These are phyloP conservation scores for Axinella damicornis DNA, from an alignment of 37 sponge, comb jelly and placozoan species.

Conservation along the genomic window DNA sequence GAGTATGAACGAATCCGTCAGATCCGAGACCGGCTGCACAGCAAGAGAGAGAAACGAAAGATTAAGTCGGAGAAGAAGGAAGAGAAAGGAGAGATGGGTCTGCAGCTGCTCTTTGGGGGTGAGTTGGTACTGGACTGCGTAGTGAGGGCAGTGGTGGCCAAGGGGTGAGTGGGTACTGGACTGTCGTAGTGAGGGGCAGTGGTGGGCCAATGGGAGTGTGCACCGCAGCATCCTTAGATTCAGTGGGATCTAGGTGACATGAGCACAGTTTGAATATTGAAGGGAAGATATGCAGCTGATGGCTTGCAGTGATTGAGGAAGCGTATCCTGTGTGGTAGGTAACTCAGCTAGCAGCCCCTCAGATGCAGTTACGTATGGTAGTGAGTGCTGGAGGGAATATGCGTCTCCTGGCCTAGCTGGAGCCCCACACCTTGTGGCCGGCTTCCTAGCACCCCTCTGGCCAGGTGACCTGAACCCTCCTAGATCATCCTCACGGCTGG, in stretches of 20 bases:
- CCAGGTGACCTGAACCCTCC: constrained; percentile 76
- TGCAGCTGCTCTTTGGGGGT: constrained; percentile 75
- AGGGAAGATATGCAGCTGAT: too few species aligned
- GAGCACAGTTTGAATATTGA: too few species aligned
- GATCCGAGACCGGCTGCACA: constrained; percentile 4
- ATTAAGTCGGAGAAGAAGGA: constrained; percentile 32
- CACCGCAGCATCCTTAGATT: too few species aligned
- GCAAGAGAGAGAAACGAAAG: constrained; percentile 1
- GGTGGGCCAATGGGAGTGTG: too few species aligned
- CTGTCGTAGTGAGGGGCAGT: not conserved
- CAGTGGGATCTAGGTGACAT: too few species aligned
- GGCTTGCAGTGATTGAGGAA: too few species aligned
- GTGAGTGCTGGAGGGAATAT: constrained; percentile 58
- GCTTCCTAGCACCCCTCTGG: not conserved
- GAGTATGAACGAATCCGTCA: constrained; percentile 31
- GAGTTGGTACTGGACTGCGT: too few species aligned
- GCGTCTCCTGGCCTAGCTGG: constrained; percentile 62
- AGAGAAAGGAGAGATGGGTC: constrained; percentile 50
- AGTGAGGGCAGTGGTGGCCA: constrained; percentile 4
- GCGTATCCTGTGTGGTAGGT: too few species aligned
- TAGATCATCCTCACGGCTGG: constrained; percentile 44
- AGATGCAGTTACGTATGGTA: too few species aligned
- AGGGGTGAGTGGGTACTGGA: constrained; percentile 16
- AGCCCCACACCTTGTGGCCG: not conserved
- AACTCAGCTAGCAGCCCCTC: too few species aligned